Evolutionary conservation across 2,113 vertebrate species (phyloP).

Genomic region (Guaruba guarouba): DNA sequence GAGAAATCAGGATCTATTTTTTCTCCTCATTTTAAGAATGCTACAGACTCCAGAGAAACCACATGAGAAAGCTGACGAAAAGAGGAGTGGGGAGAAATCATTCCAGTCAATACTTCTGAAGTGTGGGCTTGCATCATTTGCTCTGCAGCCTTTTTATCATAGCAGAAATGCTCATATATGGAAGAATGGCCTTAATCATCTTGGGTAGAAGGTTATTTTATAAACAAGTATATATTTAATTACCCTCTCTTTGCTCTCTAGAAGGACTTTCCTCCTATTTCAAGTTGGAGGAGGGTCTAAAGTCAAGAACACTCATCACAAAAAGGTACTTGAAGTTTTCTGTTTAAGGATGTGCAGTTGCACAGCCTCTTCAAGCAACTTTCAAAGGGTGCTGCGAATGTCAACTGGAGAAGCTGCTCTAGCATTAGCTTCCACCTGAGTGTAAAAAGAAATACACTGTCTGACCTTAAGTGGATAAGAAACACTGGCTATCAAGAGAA

Average conservation of each 20-base stretch:
- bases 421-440: slow-evolving; percentile 1
- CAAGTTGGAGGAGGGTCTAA: neutral
- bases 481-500: neutral
- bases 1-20: neutral
- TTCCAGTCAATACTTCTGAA: slow-evolving; percentile 2
- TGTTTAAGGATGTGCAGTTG: neutral
- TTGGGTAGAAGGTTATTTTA: neutral
- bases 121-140: neutral
- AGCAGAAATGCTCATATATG: neutral
- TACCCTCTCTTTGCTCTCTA: neutral
- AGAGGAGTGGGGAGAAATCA: neutral
- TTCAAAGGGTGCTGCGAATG: slow-evolving; percentile 17
- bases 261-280: slow-evolving; percentile 12
- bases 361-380: neutral
- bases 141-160: neutral
- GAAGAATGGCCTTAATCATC: neutral
- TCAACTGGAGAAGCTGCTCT: neutral
- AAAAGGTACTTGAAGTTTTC: neutral
- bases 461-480: neutral
- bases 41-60: neutral
- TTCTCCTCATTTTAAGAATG: neutral
- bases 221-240: neutral
- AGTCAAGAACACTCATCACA: neutral
- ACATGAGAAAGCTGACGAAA: slow-evolving; percentile 16
- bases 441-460: neutral